Percentiles rank a stretch among this genome's conserved stretches.
Conservation (phyloP, 2,797 vertebrate species). For the Chrysocyon brachyurus region DNA sequence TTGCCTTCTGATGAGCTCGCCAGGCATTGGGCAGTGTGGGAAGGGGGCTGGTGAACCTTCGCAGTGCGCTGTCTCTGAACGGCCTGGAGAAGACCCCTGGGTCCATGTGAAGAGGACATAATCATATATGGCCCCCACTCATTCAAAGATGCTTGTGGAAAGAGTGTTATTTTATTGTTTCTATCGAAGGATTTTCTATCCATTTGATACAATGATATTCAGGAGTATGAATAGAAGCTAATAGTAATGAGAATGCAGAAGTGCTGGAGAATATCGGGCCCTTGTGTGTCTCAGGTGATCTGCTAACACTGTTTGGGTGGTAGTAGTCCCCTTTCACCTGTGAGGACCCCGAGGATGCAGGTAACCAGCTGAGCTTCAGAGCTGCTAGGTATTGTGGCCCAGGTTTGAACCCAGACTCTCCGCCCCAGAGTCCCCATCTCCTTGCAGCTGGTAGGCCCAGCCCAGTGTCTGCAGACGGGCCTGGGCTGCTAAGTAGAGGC, state of each 20-base stretch:
- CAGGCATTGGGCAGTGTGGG: too few relatives aligned
- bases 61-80: not conserved
- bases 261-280: not conserved
- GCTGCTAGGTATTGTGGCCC: not conserved
- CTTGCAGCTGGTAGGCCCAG: not conserved
- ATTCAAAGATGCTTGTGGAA: not conserved
- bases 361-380: not conserved
- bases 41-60: not conserved
- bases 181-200: too few relatives aligned
- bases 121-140: not conserved
- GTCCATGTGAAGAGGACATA: not conserved
- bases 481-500: too few relatives aligned
- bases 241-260: too few relatives aligned
- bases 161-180: not conserved
- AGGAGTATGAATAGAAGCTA: not conserved
- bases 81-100: not conserved
- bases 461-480: not conserved
- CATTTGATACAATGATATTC: not conserved
- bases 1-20: not conserved
- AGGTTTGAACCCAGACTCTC: not conserved
- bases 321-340: too few relatives aligned
- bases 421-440: not conserved
- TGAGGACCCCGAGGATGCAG: not conserved
- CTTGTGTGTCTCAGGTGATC: accelerated
- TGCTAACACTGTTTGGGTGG: too few relatives aligned